Evolutionary conservation across 2,797 vertebrate species (phyloP).

Genomic region (Oreortyx pictus): DNA sequence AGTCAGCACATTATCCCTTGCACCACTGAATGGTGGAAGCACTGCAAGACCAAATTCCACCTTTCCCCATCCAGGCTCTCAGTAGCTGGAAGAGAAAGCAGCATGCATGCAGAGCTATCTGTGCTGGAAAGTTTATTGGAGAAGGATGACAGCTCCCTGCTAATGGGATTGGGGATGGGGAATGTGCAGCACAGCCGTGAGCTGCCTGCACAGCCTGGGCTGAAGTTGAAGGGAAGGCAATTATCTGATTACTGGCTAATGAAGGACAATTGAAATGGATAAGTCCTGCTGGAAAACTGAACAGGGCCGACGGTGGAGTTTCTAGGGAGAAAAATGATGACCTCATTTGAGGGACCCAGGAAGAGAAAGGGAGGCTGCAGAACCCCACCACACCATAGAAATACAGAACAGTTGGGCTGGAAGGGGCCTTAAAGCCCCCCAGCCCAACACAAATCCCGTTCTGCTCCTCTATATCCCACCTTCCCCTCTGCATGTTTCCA

Average conservation of each 20-base stretch:
- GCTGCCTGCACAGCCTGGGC: background rate
- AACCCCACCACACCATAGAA: background rate
- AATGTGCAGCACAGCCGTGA: fast-evolving
- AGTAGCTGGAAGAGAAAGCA: background rate
- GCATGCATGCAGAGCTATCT: background rate
- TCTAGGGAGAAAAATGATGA: background rate
- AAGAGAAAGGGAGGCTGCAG: background rate
- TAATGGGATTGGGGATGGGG: background rate
- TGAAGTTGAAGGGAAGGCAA: background rate
- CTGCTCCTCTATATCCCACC: background rate
- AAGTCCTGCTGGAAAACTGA: background rate
- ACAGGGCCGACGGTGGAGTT: background rate
- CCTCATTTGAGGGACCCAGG: background rate
- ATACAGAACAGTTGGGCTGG: no score
- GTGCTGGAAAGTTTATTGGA: background rate
- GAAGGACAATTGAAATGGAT: slow-evolving; percentile 55
- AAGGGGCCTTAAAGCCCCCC: no score
- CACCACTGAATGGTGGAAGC: background rate
- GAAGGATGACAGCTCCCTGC: background rate
- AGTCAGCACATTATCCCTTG: background rate
- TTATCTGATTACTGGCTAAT: slow-evolving; percentile 48
- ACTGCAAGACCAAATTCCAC: background rate
- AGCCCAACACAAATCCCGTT: background rate
- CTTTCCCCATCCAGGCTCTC: background rate
- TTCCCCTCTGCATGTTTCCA: background rate